Percentiles rank a stretch among this genome's conserved stretches.
These are phyloP conservation scores for Lithophane semibrunnea DNA, from an alignment of 2,888 invertebrate genomes.

Conservation along the genomic window DNA sequence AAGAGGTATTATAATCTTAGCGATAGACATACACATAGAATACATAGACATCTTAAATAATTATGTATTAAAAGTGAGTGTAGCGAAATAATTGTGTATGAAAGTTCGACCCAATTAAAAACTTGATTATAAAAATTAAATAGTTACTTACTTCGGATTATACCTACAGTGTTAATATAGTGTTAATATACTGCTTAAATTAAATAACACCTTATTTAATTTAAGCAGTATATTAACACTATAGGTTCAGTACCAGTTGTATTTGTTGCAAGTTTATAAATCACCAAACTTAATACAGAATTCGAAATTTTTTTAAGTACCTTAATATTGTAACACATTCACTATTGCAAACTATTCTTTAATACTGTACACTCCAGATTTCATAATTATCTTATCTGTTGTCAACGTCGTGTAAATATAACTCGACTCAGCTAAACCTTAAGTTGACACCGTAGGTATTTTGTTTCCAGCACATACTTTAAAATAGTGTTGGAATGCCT, in stretches of 20 bases:
- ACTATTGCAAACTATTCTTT: not conserved
- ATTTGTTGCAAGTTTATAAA: not conserved
- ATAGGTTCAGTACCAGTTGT: not conserved
- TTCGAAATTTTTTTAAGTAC: not conserved
- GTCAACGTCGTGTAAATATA: not conserved
- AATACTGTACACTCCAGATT: not conserved
- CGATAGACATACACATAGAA: not conserved
- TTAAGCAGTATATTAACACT: not conserved
- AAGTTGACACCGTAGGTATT: not conserved
- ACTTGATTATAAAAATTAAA: not conserved
- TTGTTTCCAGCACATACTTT: not conserved
- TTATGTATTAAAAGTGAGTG: not conserved
- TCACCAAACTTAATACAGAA: not conserved
- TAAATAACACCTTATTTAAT: not conserved
- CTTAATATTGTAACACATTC: not conserved
- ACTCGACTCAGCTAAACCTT: not conserved
- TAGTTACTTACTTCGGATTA: not conserved
- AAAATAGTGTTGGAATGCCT: too few relatives aligned
- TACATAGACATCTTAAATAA: not conserved
- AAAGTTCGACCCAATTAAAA: not conserved
- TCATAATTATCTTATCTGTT: not conserved
- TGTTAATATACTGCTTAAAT: too few relatives aligned
- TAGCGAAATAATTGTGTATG: not conserved
- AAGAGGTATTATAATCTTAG: not conserved
- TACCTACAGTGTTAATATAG: not conserved